phyloP scores from a whole-genome alignment of 2,797 vertebrate species.

The Enteromius viviparus region DNA sequence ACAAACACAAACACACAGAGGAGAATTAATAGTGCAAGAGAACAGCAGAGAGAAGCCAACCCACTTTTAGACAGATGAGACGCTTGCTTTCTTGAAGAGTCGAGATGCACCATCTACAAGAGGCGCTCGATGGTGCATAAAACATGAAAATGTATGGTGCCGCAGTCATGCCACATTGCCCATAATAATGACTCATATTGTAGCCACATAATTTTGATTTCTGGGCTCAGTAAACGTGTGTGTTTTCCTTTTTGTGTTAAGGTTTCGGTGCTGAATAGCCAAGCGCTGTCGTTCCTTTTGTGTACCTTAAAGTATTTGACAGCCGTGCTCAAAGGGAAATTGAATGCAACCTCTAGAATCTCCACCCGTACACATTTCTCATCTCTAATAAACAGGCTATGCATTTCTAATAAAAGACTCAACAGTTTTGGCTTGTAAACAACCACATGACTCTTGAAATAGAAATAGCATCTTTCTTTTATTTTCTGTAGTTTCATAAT shows the following conservation, averaged over 20 bases:
- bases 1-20: slow-evolving; percentile 74
- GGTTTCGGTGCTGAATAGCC: slow-evolving; percentile 17
- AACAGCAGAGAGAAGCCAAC: slow-evolving; percentile 66
- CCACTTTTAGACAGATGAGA: slow-evolving; percentile 66
- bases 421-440: background rate
- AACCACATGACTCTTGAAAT: background rate
- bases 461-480: background rate
- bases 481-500: background rate
- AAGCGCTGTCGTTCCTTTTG: background rate
- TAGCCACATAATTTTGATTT: slow-evolving; percentile 69
- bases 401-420: slow-evolving; percentile 3
- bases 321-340: slow-evolving; percentile 49
- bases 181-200: slow-evolving; percentile 74
- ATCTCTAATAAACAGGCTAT: slow-evolving; percentile 23
- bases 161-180: slow-evolving; percentile 67
- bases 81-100: slow-evolving; percentile 71
- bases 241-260: slow-evolving; percentile 32
- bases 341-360: slow-evolving; percentile 29
- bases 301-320: slow-evolving; percentile 45
- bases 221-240: slow-evolving; percentile 57
- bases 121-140: slow-evolving; percentile 80
- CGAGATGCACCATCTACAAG: slow-evolving; percentile 74
- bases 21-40: slow-evolving; percentile 80
- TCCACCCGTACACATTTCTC: slow-evolving; percentile 49
- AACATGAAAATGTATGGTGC: slow-evolving; percentile 80